Evolutionary conservation across 2,797 vertebrate species (phyloP), one percentile per base, ranked within the genome.

Genomic region (Myotis daubentonii): DNA sequence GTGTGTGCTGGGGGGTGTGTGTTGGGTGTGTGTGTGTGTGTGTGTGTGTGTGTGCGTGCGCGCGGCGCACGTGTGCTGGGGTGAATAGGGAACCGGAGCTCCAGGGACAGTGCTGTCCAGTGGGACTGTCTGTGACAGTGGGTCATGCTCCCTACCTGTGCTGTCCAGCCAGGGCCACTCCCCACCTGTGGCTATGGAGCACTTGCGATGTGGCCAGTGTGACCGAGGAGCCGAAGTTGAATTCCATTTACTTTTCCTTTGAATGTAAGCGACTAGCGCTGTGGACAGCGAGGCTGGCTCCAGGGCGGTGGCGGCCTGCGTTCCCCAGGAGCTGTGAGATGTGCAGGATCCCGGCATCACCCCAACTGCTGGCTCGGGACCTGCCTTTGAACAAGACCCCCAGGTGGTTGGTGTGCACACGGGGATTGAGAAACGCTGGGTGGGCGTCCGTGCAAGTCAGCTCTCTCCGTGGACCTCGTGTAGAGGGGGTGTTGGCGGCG

Each of bases 381-480:
- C 41, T 15, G 28, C 60, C 41, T 33, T 78, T 53, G n/a, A 22
- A 41, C 23, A 10, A 80, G 78, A 47, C 38, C 20, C 9, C 6
- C 33, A 6, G 28, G 62, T 22, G 68, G 17, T n/a, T 41, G 5
- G 1, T 2, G 8, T 19, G 36, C 25, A 3, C 12, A 0, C 4
- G 0, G 3, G 22, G 8, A 75, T 20, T 28, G 30, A 57, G 70
- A 60, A 33, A 12, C 5, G 0, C 10, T 0, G 30, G 6, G 9
- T 8, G n/a, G 4, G 8, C 8, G 0, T 28, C 30, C 5, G 28
- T 1, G 4, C 51, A 1, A 23, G 10, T 81, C 12, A 0, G 19
- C 6, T 28, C 65, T 66, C 33, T 49, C 49, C 7, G 0, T 3
- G 51, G 19, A 36, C 30, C 3, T 0, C 0, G 0, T 30, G 55